Percentiles rank a stretch among this genome's conserved stretches.
These are phyloP conservation scores for Aproaerema taeniolella DNA, from an alignment of 2,888 invertebrate species.

Conservation along the genomic window DNA sequence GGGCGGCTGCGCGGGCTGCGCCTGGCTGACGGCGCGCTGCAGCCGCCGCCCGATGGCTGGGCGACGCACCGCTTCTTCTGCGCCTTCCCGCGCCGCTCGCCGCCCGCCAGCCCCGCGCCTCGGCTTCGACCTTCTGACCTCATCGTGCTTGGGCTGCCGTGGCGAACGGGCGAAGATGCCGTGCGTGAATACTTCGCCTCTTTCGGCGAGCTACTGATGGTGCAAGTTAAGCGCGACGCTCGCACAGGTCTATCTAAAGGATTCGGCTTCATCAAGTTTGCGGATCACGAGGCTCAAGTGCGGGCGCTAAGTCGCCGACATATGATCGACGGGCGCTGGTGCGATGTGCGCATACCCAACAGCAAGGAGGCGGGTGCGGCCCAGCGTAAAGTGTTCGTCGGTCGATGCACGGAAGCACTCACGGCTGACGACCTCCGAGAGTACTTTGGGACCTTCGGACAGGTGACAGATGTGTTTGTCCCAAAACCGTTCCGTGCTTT, in stretches of 20 bases:
- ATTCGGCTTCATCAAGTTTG: slow-evolving; percentile 84
- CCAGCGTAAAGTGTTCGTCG: slow-evolving; percentile 89
- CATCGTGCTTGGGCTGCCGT: slow-evolving; percentile 87
- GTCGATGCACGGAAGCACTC: slow-evolving; percentile 88
- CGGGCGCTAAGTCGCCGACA: slow-evolving; percentile 80
- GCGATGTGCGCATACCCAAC: slow-evolving; percentile 84
- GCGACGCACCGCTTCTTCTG: slow-evolving; percentile 82
- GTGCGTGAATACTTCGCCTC: slow-evolving; percentile 83
- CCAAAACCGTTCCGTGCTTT: slow-evolving; percentile 91
- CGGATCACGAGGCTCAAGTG: slow-evolving; percentile 80
- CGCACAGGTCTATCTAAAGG: slow-evolving; percentile 82
- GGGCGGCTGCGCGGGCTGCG: slow-evolving; percentile 92
- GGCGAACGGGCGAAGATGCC: slow-evolving; percentile 86
- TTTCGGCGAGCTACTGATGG: slow-evolving; percentile 81
- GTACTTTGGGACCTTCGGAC: slow-evolving; percentile 88
- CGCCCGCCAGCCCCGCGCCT: slow-evolving; percentile 83
- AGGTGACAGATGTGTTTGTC: slow-evolving; percentile 91
- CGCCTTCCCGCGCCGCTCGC: slow-evolving; percentile 81
- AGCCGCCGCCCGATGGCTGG: slow-evolving; percentile 95
- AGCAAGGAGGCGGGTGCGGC: slow-evolving; percentile 82
- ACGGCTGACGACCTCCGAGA: slow-evolving; percentile 86
- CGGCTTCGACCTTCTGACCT: slow-evolving; percentile 83
- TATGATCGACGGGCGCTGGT: slow-evolving; percentile 84
- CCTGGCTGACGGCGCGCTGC: slow-evolving; percentile 90
- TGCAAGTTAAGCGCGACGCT: slow-evolving; percentile 77